phyloP scores from a whole-genome alignment of 1,140 invertebrate genomes.

The Brachionus angularis region DNA sequence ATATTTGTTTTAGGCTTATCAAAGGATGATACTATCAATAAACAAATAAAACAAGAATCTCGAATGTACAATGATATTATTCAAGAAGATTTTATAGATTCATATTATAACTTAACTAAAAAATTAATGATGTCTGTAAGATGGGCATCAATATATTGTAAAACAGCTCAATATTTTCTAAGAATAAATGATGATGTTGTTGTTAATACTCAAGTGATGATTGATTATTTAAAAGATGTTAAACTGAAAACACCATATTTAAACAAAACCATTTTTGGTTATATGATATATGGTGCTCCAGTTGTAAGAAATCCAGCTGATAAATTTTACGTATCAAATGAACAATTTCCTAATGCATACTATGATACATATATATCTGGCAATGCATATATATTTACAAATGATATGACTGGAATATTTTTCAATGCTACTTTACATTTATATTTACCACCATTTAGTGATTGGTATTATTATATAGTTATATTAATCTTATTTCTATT shows the following conservation, averaged over 20 bases:
- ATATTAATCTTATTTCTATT: too few relatives aligned
- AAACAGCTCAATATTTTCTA: slow-evolving; percentile 39
- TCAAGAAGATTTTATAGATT: slow-evolving; percentile 47
- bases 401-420: too few relatives aligned
- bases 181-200: slow-evolving; percentile 47
- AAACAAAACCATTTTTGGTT: slow-evolving; percentile 36
- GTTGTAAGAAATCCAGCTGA: slow-evolving; percentile 7
- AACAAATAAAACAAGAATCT: slow-evolving; percentile 40
- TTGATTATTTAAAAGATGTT: slow-evolving; percentile 12
- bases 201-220: slow-evolving; percentile 31
- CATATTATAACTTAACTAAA: slow-evolving; percentile 46
- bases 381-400: too few relatives aligned
- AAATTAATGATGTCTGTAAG: slow-evolving; percentile 47
- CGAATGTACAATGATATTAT: slow-evolving; percentile 46
- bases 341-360: slow-evolving; percentile 16
- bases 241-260: neutral
- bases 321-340: slow-evolving; percentile 12
- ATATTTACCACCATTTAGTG: too few relatives aligned
- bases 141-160: slow-evolving; percentile 46
- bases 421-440: too few relatives aligned
- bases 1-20: slow-evolving; percentile 7
- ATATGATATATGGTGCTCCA: neutral
- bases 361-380: too few relatives aligned
- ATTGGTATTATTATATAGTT: too few relatives aligned
- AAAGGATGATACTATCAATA: neutral